Percentiles rank a stretch among this genome's conserved stretches.
Evolutionary conservation across 2,113 vertebrate species (phyloP).

Genomic region (Microcebus ravelobensis): DNA sequence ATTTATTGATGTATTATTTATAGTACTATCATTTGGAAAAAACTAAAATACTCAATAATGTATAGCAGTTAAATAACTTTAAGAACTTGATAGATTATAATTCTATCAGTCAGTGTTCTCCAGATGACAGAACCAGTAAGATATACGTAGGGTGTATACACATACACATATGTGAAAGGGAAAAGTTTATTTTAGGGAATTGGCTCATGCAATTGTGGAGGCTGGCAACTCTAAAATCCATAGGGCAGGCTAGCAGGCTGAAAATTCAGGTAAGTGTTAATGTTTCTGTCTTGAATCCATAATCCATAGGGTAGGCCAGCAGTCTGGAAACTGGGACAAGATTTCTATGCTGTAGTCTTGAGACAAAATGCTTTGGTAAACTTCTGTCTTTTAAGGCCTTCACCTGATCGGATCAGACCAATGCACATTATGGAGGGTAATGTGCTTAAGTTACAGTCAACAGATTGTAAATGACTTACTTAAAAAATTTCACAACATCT

Average conservation of each 20-base stretch:
- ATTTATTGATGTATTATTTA: background rate
- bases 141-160: background rate
- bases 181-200: background rate
- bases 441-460: background rate
- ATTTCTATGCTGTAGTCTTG: background rate
- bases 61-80: background rate
- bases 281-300: background rate
- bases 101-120: background rate
- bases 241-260: background rate
- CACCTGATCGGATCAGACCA: background rate
- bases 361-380: background rate
- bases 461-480: background rate
- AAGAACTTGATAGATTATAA: background rate
- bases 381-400: background rate
- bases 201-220: background rate
- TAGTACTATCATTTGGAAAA: background rate
- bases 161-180: background rate
- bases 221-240: background rate
- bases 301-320: background rate
- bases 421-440: background rate
- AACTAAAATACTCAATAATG: background rate
- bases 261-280: background rate
- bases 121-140: background rate
- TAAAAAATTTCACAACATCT: background rate
- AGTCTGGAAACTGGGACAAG: background rate